phyloP scores from a whole-genome alignment of 1,140 invertebrate genomes.

The Cherax quadricarinatus region DNA sequence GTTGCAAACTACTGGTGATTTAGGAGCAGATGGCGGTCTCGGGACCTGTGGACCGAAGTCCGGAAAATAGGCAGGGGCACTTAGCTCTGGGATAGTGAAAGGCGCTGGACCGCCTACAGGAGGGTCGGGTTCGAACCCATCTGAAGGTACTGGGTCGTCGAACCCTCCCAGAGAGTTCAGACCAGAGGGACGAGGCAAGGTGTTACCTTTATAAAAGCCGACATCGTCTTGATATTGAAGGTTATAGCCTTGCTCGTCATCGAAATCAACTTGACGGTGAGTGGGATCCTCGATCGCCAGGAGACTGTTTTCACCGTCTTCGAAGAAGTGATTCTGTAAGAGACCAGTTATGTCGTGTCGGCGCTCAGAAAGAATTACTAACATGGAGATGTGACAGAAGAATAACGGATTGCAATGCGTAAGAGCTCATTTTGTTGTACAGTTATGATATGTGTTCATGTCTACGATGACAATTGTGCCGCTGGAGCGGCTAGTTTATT shows the following conservation, averaged over 20 bases:
- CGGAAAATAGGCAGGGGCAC: background rate
- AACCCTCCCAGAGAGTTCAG: slow-evolving; percentile 12
- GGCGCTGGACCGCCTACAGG: slow-evolving; percentile 7
- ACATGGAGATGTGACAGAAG: too few species aligned
- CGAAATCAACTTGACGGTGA: background rate
- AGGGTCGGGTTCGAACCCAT: slow-evolving; percentile 34
- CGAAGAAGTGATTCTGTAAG: background rate
- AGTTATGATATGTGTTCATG: too few species aligned
- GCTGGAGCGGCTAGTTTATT: too few species aligned
- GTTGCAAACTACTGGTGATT: background rate
- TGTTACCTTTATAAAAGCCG: slow-evolving; percentile 32
- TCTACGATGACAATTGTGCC: too few species aligned
- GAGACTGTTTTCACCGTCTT: background rate
- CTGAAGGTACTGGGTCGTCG: slow-evolving; percentile 12
- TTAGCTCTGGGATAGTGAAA: slow-evolving; percentile 41
- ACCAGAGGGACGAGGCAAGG: slow-evolving; percentile 27
- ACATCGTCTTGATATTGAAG: background rate
- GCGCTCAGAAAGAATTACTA: too few species aligned
- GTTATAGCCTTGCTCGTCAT: background rate
- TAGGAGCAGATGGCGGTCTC: background rate
- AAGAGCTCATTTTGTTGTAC: too few species aligned
- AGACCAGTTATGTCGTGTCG: too few species aligned
- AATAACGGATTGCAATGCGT: too few species aligned
- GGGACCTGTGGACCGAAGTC: background rate
- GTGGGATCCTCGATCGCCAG: background rate